Evolutionary conservation across 2,888 invertebrate species (phyloP).

Genomic region (Brachynemurus nebulosus): DNA sequence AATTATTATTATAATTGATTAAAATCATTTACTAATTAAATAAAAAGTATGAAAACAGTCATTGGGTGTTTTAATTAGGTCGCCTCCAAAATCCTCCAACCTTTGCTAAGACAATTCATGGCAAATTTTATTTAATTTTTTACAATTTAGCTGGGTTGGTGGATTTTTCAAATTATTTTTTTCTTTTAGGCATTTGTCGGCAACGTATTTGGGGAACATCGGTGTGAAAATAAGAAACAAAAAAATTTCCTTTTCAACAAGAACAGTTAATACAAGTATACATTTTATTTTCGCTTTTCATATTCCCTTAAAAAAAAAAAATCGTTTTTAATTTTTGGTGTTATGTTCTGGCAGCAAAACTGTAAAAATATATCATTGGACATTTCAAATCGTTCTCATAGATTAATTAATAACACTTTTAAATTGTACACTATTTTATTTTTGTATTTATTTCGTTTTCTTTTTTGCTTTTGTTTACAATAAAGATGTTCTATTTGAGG

Average conservation of each 20-base stretch:
- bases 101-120: slow-evolving; percentile 4
- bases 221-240: neutral
- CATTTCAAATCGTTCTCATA: too few species aligned
- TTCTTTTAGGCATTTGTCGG: slow-evolving; percentile 12
- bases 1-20: slow-evolving; percentile 18
- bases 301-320: too few species aligned
- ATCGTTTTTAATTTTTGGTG: too few species aligned
- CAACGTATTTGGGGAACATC: slow-evolving; percentile 19
- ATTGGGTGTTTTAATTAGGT: slow-evolving; percentile 1
- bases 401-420: neutral
- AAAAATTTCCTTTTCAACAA: neutral
- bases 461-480: neutral
- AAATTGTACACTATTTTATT: neutral
- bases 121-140: neutral
- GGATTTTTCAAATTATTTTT: slow-evolving; percentile 7
- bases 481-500: neutral
- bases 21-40: slow-evolving; percentile 8
- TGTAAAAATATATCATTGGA: too few species aligned
- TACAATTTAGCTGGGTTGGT: slow-evolving; percentile 6
- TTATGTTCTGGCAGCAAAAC: slow-evolving; percentile 1
- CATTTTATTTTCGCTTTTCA: too few species aligned
- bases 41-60: slow-evolving; percentile 7
- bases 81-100: slow-evolving; percentile 12
- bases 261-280: neutral
- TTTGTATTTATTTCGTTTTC: slow-evolving; percentile 1